phyloP scores from a whole-genome alignment of 2,888 invertebrate genomes.

The Thymelicus sylvestris region DNA sequence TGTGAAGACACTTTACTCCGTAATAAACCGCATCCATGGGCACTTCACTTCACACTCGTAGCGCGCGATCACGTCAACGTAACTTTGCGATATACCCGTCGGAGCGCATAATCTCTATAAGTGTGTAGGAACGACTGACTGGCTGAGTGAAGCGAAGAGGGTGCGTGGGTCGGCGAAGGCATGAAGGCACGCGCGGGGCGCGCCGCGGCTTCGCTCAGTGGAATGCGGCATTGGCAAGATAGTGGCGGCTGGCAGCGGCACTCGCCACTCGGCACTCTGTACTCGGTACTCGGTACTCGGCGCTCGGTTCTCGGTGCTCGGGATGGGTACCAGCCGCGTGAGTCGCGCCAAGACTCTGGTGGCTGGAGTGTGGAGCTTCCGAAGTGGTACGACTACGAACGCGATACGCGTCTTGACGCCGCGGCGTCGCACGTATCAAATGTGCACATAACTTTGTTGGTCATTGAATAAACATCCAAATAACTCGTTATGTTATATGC shows the following conservation, averaged over 20 bases:
- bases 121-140: conserved; percentile 75
- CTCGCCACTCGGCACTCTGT: conserved; percentile 54
- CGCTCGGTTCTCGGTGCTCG: too few species aligned
- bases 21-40: conserved; percentile 77
- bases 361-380: too few species aligned
- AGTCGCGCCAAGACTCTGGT: too few species aligned
- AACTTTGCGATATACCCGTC: conserved; percentile 54
- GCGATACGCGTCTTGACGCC: conserved; percentile 53
- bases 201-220: conserved; percentile 77
- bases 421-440: conserved; percentile 55
- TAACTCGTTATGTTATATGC: neutral
- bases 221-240: conserved; percentile 60
- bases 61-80: conserved; percentile 63
- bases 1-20: conserved; percentile 68
- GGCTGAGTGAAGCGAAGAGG: conserved; percentile 75
- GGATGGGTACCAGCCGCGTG: too few species aligned
- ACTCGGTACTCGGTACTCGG: too few species aligned
- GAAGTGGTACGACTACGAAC: too few species aligned
- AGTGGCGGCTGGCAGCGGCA: conserved; percentile 54
- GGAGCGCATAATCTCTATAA: conserved; percentile 63
- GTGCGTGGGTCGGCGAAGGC: conserved; percentile 90
- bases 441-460: conserved; percentile 62
- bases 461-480: conserved; percentile 51
- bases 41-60: conserved; percentile 77
- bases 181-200: conserved; percentile 81